Evolutionary conservation across 2,888 invertebrate species (phyloP).

Genomic region (Lepetodrilus schrolli): DNA sequence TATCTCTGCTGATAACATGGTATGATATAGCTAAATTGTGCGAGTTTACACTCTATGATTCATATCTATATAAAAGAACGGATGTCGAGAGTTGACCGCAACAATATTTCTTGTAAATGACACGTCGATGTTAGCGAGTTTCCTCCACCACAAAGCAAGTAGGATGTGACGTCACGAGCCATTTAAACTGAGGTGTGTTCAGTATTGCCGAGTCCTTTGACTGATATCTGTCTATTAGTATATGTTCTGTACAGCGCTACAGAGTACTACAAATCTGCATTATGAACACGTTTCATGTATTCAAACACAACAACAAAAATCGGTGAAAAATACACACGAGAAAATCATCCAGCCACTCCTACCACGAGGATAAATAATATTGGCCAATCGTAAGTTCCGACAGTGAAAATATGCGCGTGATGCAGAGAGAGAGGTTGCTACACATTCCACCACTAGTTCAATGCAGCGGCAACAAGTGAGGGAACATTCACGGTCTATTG

Average conservation of each 20-base stretch:
- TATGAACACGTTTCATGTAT: too few species aligned
- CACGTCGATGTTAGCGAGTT: too few species aligned
- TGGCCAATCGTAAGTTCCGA: constrained; percentile 21
- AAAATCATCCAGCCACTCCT: constrained; percentile 20
- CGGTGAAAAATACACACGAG: background rate
- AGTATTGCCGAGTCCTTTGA: too few species aligned
- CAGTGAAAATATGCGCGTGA: background rate
- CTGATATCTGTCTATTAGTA: too few species aligned
- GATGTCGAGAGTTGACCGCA: too few species aligned
- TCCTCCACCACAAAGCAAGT: background rate
- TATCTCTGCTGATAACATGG: too few species aligned
- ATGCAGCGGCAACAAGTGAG: constrained; percentile 23
- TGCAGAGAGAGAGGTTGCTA: background rate
- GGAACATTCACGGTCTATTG: background rate
- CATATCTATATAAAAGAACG: too few species aligned
- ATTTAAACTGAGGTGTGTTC: constrained; percentile 2
- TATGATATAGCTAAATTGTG: too few species aligned
- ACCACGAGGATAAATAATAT: background rate
- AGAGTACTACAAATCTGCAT: too few species aligned
- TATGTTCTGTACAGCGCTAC: too few species aligned
- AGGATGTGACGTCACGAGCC: constrained; percentile 11
- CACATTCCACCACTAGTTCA: background rate
- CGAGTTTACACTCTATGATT: too few species aligned
- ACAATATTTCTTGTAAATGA: too few species aligned
- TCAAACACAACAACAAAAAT: constrained; percentile 22